Percentiles rank a stretch among this genome's conserved stretches.
Evolutionary conservation across 2,888 invertebrate genomes (phyloP).

Genomic region (Tipula unca): DNA sequence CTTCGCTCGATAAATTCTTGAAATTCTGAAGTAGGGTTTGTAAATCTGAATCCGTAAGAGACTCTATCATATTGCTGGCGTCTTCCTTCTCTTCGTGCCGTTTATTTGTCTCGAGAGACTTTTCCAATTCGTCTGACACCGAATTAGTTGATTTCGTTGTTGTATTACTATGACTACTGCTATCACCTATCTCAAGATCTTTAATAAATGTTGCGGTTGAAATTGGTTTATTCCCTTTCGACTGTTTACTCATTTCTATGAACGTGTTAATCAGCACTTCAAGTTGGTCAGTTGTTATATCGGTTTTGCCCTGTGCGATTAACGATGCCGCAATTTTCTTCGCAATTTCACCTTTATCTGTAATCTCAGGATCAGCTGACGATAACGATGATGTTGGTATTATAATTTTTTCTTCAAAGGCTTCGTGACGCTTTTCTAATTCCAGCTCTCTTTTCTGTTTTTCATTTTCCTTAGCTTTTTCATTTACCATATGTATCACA

Average conservation of each 20-base stretch:
- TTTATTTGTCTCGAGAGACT: constrained; percentile 20
- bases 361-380: constrained; percentile 56
- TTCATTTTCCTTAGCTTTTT: constrained; percentile 40
- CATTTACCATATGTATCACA: constrained; percentile 57
- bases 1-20: constrained; percentile 69
- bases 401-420: constrained; percentile 33
- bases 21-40: constrained; percentile 73
- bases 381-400: constrained; percentile 41
- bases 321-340: constrained; percentile 73
- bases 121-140: background rate
- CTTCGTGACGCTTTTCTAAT: constrained; percentile 25
- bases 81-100: constrained; percentile 24
- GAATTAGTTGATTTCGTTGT: constrained; percentile 15
- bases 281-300: constrained; percentile 69
- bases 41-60: constrained; percentile 69
- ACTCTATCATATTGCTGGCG: constrained; percentile 49
- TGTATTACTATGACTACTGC: constrained; percentile 29
- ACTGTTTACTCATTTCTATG: constrained; percentile 58
- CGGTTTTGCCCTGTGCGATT: constrained; percentile 69
- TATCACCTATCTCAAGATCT: constrained; percentile 30
- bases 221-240: constrained; percentile 44
- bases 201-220: constrained; percentile 46
- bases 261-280: constrained; percentile 73
- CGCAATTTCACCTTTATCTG: constrained; percentile 72
- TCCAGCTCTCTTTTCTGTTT: constrained; percentile 28